Conservation (phyloP, 2,113 vertebrate genomes). For the Maylandia zebra region DNA sequence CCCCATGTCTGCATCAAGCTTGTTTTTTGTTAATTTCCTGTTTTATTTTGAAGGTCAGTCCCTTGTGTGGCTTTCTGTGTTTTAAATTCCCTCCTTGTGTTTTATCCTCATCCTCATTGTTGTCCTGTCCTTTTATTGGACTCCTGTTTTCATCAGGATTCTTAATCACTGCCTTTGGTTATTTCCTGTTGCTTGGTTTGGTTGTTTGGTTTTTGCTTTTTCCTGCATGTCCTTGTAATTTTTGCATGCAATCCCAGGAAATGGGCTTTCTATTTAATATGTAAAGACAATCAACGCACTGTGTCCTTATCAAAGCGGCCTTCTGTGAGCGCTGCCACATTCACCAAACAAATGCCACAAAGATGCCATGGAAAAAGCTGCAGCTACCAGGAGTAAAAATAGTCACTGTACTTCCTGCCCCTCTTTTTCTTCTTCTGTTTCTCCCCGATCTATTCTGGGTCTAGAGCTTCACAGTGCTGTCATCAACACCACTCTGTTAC, state of each 20-base stretch:
- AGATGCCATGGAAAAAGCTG: constrained; percentile 44
- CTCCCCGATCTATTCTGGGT: constrained; percentile 25
- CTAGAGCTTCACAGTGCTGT: not conserved
- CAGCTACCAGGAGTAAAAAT: constrained; percentile 56
- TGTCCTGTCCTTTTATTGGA: not conserved
- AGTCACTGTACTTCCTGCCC: constrained; percentile 48
- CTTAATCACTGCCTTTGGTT: not conserved
- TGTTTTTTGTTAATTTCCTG: not conserved
- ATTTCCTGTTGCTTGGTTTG: not conserved
- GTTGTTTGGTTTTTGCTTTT: not conserved
- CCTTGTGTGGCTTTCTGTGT: not conserved
- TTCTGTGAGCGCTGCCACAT: not conserved
- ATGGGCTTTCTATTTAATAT: not conserved
- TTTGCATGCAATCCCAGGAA: not conserved
- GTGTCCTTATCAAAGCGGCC: constrained; percentile 16
- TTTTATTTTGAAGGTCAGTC: not conserved
- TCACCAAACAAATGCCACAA: constrained; percentile 2
- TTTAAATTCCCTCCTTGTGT: not conserved
- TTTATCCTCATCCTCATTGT: not conserved
- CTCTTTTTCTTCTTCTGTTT: constrained; percentile 8
- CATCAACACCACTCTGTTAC: not conserved
- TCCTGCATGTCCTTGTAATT: not conserved
- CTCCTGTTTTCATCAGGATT: not conserved
- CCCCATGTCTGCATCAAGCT: not conserved
- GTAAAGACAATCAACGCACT: constrained; percentile 34